A percentile compares a stretch with the other conserved stretches of the same genome.
phyloP scores from a whole-genome alignment of 1,140 invertebrate species.

The Physella acuta region DNA sequence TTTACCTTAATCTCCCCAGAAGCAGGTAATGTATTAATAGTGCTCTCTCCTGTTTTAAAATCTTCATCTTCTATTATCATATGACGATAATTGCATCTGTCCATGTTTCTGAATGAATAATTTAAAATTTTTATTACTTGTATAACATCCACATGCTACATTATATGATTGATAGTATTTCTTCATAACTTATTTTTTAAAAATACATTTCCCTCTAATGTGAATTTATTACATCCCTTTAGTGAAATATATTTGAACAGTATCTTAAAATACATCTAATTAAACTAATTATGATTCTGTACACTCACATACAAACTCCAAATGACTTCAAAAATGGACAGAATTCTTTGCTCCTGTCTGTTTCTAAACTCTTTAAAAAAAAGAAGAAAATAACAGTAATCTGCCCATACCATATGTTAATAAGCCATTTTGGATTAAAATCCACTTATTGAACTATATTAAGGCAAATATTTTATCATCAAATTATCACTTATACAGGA shows the following conservation, averaged over 20 bases:
- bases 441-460: background rate
- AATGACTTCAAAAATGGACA: slow-evolving; percentile 24
- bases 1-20: slow-evolving; percentile 23
- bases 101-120: background rate
- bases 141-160: background rate
- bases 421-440: background rate
- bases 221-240: background rate
- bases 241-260: background rate
- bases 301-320: slow-evolving; percentile 22
- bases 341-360: background rate
- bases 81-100: slow-evolving; percentile 6
- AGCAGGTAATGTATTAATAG: slow-evolving; percentile 4
- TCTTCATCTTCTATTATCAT: slow-evolving; percentile 4
- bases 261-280: background rate
- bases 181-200: no score
- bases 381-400: no score
- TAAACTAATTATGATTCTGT: background rate
- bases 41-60: slow-evolving; percentile 9
- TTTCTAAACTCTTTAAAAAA: slow-evolving; percentile 22
- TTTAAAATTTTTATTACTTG: background rate
- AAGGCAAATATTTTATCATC: no score
- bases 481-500: no score
- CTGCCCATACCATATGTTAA: background rate
- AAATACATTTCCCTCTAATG: background rate
- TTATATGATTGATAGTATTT: no score